Conservation (phyloP, 2,797 vertebrate species). For the Oreortyx pictus region DNA sequence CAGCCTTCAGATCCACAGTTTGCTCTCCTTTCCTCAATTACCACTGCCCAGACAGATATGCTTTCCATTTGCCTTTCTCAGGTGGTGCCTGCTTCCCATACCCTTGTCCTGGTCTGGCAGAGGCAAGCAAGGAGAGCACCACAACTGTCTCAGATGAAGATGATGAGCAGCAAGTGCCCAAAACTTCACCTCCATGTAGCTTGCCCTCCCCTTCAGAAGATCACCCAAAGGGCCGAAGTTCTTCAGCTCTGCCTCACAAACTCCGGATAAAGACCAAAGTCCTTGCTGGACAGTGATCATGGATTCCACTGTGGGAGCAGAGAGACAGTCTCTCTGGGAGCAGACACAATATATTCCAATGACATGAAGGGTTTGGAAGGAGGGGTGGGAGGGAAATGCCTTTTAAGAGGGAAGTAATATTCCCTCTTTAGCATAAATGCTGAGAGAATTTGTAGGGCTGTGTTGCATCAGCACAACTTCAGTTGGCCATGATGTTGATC, state of each 20-base stretch:
- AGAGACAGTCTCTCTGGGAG: accelerated
- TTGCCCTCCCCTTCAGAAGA: constrained; percentile 6
- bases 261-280: constrained; percentile 78
- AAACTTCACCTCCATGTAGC: constrained; percentile 11
- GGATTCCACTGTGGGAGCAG: constrained; percentile 26
- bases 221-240: neutral
- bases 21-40: constrained; percentile 71
- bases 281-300: neutral
- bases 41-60: constrained; percentile 58
- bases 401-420: neutral
- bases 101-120: neutral
- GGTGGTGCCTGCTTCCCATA: constrained; percentile 65
- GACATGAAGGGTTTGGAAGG: neutral
- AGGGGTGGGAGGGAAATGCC: neutral
- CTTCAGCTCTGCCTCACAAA: constrained; percentile 80
- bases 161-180: constrained; percentile 76
- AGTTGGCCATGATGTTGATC: neutral
- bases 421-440: neutral
- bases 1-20: constrained; percentile 70
- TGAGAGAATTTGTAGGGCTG: neutral
- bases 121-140: constrained; percentile 1
- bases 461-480: neutral
- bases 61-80: constrained; percentile 46
- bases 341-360: neutral
- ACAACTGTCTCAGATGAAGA: constrained; percentile 70